Evolutionary conservation across 2,888 invertebrate species (phyloP), one percentile per base, ranked within the genome.

Genomic region (Dichetophora obliterata): DNA sequence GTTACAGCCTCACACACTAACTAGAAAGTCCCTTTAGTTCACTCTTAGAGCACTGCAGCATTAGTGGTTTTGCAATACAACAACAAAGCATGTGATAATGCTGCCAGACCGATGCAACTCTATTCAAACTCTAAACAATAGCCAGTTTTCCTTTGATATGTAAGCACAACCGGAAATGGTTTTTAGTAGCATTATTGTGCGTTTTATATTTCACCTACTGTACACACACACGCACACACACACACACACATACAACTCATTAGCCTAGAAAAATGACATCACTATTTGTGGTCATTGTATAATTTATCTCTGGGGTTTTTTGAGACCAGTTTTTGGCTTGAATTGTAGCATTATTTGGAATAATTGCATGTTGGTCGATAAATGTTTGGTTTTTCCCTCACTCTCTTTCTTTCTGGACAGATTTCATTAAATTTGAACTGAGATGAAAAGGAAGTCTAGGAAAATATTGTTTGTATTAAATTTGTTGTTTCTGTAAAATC

Each of bases 21-120:
- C 54, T 19, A 3, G 2, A 1, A 2, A 54, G 9, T 5, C 5
- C 11, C 19, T 5, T 22, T 22, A 54, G 22, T 2, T 16, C 54
- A 54, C 5, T 1, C 19, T 54, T 11, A 22, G 19, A 22, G 19
- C 22, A 22, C 11, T 19, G 54, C 22, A 19, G 22, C 6, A 3
- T 5, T 22, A 22, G 3, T 31, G 5, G 3, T 31, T 19, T n/a
- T 11, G 0, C 3, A 1, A 11, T 6, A 24, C 22, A 57, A 19
- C 57, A 16, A 22, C 68, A 27, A 16, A n/a, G 34, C 19, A 22
- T 6, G 16, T 34, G n/a, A 31, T 61, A 50, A 75, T 77, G 78
- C 71, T 66, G 69, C 74, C 80, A 66, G 48, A 68, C 68, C 27
- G 27, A 22, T 50, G 16, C 27, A 68, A 24, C 50, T 68, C 27